phyloP scores from a whole-genome alignment of 2,888 invertebrate genomes.

The Xanthorhoe designata region DNA sequence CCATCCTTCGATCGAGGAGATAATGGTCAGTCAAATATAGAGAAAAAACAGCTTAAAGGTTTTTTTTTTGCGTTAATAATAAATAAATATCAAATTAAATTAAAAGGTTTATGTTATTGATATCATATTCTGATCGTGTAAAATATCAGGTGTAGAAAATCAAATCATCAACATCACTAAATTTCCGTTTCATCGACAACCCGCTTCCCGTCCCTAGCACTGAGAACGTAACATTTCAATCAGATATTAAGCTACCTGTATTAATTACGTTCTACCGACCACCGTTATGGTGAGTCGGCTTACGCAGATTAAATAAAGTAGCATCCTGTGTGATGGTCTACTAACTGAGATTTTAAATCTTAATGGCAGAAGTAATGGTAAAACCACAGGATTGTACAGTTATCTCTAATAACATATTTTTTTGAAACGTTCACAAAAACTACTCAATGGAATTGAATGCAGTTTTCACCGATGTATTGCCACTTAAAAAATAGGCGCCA shows the following conservation, averaged over 20 bases:
- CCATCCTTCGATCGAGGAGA: no score
- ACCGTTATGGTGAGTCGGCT: slow-evolving; percentile 19
- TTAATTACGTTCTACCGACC: slow-evolving; percentile 24
- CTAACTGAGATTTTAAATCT: slow-evolving; percentile 17
- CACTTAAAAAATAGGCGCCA: no score
- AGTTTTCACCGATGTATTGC: no score
- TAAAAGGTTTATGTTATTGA: no score
- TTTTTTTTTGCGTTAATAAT: no score
- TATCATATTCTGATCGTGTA: no score
- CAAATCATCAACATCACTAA: not conserved
- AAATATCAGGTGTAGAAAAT: not conserved
- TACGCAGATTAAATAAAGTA: slow-evolving; percentile 4
- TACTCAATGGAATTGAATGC: no score
- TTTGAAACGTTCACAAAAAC: no score
- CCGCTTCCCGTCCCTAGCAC: slow-evolving; percentile 10
- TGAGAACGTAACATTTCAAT: slow-evolving; percentile 31
- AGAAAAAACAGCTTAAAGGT: no score
- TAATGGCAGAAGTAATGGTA: slow-evolving; percentile 9
- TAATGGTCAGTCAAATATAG: no score
- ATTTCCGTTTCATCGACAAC: slow-evolving; percentile 3
- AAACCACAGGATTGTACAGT: not conserved
- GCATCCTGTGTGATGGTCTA: slow-evolving; percentile 13
- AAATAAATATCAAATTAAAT: no score
- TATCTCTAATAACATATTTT: not conserved
- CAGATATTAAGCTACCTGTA: slow-evolving; percentile 26